Evolutionary conservation across 2,888 invertebrate species (phyloP).

Genomic region (Acheta domesticus): DNA sequence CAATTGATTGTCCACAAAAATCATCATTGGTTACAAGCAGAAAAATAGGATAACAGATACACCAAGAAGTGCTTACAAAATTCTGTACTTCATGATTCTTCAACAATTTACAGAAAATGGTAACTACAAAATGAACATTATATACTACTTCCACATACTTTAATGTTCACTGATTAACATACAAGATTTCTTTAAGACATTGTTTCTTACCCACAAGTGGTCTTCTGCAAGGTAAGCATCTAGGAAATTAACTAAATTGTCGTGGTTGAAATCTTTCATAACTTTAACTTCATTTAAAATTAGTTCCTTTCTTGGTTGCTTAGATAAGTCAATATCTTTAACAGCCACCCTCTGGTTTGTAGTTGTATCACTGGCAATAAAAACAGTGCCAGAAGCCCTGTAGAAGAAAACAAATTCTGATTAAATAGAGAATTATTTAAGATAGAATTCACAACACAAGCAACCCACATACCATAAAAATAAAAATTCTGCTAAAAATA

Average conservation of each 20-base stretch:
- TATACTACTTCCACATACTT: neutral
- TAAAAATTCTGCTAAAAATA: too few species aligned
- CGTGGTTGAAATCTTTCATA: conserved; percentile 86
- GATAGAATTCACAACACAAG: too few species aligned
- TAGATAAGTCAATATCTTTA: conserved; percentile 91
- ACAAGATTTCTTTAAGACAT: too few species aligned
- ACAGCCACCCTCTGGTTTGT: conserved; percentile 81
- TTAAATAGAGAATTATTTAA: too few species aligned
- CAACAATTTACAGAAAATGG: neutral
- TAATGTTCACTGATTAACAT: too few species aligned
- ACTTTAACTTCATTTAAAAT: conserved; percentile 93
- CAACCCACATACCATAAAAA: too few species aligned
- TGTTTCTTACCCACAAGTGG: conserved; percentile 74
- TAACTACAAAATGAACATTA: neutral
- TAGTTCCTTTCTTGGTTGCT: conserved; percentile 93
- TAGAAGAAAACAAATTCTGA: conserved; percentile 33
- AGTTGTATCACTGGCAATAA: conserved; percentile 76
- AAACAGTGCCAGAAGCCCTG: conserved; percentile 85
- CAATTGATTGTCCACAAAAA: too few species aligned
- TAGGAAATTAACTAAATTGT: conserved; percentile 92
- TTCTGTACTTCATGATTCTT: too few species aligned
- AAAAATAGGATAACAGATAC: too few species aligned
- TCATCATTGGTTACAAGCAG: too few species aligned
- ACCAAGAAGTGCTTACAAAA: too few species aligned
- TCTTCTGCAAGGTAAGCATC: conserved; percentile 89